Evolutionary conservation across 2,888 invertebrate genomes (phyloP).

Genomic region (Agonopterix alstromeriana): DNA sequence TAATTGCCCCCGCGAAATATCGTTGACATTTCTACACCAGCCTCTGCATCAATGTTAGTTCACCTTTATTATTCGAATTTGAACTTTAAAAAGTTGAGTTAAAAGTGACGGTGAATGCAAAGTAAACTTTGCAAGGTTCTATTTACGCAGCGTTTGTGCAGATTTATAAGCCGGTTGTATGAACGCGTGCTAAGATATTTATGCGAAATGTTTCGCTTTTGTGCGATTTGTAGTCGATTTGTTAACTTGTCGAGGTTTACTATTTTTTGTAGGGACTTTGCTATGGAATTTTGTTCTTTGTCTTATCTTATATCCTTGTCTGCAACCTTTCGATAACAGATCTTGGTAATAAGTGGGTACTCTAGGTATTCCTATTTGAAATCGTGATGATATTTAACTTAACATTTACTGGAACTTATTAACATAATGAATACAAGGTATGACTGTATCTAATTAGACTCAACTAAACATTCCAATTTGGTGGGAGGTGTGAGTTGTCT

Average conservation of each 20-base stretch:
- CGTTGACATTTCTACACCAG: constrained; percentile 34
- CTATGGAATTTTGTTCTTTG: too few relatives aligned
- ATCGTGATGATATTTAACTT: too few relatives aligned
- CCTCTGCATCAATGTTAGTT: background rate
- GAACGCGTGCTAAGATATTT: constrained; percentile 44
- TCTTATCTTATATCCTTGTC: too few relatives aligned
- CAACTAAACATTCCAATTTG: too few relatives aligned
- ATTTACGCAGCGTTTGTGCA: background rate
- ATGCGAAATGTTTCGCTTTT: constrained; percentile 38
- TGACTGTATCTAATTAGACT: too few relatives aligned
- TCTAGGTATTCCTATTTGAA: too few relatives aligned
- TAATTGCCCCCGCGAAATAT: constrained; percentile 51
- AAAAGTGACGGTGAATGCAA: background rate
- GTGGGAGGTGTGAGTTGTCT: too few relatives aligned
- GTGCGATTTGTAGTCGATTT: constrained; percentile 27
- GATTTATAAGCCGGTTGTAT: constrained; percentile 11
- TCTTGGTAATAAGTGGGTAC: too few relatives aligned
- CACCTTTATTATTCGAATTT: background rate
- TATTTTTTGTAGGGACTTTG: too few relatives aligned
- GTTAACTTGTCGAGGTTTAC: constrained; percentile 16
- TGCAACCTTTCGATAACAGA: too few relatives aligned
- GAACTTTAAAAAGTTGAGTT: background rate
- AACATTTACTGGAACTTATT: too few relatives aligned
- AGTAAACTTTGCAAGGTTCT: background rate
- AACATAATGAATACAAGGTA: too few relatives aligned